Evolutionary conservation across 2,797 vertebrate genomes (phyloP), one percentile per base, ranked within the genome.

Genomic region (Chrysocyon brachyurus): DNA sequence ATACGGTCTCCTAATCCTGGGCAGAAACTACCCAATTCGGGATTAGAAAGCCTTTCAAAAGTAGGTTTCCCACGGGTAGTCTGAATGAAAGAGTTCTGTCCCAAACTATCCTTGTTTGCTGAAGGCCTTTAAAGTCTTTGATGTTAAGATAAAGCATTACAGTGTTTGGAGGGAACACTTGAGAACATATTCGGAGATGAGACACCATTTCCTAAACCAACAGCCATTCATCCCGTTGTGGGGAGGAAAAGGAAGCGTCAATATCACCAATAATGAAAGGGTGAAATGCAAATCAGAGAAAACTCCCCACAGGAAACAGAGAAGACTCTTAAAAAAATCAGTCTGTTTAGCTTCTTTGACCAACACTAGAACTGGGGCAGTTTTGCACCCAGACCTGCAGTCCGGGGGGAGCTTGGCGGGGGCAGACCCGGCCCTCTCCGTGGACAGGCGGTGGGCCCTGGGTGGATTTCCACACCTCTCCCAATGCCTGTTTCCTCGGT

Each of bases 221-320:
- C 40, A 46, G 40, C 40, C 40, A 64, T 82, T 91, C 57, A 72
- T 26, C 54, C 70, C 12, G 17, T 54, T n/a, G 12, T 3, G 15
- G 63, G 63, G 81, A 77, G 83, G 77, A 73, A 87, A 64, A 46
- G 61, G 33, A 61, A n/a, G 61, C 3, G 5, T 17, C 24, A 36
- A 5, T 26, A 33, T 9, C 54, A 84, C 70, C 52, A 24, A 68
- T 3, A 68, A 26, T 0, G 52, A 81, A 87, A 94, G 81, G 31
- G 22, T 21, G 26, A 7, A 49, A 96, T 40, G 77, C 57, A 94
- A 88, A 87, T 19, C 56, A 78, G 52, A 93, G 57, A 77, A 59
- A 59, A 70, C 26, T 59, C 64, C 81, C 83, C 83, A 70, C 78
- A 72, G 95, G 86, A 93, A 96, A 73, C 12, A 21, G 12, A n/a